Evolutionary conservation across 2,113 vertebrate species (phyloP).

Genomic region (Rissa tridactyla): DNA sequence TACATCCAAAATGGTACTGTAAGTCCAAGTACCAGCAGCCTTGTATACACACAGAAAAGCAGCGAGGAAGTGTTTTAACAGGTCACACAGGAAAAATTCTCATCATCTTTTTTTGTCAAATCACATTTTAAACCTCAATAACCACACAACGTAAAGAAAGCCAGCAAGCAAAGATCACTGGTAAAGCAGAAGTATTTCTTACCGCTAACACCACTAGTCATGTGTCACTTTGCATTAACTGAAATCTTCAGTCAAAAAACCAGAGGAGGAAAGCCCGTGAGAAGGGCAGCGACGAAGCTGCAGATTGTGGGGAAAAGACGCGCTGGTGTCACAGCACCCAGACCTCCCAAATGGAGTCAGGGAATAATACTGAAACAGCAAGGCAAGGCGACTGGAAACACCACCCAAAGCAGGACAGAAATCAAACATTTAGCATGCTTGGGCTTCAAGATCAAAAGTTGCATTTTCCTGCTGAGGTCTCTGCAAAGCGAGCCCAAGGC

Average conservation of each 20-base stretch:
- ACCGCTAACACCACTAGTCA: neutral
- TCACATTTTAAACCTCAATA: neutral
- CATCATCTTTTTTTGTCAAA: neutral
- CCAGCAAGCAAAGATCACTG: neutral
- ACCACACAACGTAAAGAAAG: neutral
- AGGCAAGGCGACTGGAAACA: neutral
- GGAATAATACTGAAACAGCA: neutral
- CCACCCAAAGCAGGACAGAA: neutral
- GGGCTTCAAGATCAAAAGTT: neutral
- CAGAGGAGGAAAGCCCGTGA: neutral
- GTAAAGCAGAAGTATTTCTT: neutral
- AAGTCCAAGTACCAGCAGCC: neutral
- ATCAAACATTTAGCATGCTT: neutral
- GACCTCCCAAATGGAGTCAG: neutral
- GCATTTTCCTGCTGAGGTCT: neutral
- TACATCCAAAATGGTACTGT: neutral
- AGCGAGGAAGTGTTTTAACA: neutral
- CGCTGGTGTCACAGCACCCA: accelerated
- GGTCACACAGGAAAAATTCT: neutral
- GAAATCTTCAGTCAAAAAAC: neutral
- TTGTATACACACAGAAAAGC: neutral
- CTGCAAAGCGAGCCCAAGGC: neutral
- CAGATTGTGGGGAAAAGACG: neutral
- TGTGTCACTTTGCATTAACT: neutral
- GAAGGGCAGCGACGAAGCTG: neutral